Conservation (phyloP, 2,797 vertebrate species). For the Mallotus villosus region DNA sequence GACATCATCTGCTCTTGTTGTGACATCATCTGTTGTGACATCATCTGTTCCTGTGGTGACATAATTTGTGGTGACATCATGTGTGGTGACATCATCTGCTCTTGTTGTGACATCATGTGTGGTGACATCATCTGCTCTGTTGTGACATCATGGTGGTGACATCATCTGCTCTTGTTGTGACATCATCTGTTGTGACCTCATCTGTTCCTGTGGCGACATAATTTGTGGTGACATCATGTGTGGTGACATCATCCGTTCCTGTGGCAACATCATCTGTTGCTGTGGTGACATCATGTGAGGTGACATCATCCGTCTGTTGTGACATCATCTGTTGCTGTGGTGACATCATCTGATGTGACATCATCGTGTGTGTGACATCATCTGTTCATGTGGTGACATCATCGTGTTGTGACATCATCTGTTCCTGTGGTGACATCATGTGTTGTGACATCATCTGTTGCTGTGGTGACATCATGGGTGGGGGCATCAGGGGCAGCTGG, state of each 20-base stretch:
- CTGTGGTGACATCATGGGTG: slow-evolving; percentile 50
- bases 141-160: slow-evolving; percentile 32
- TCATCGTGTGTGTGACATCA: slow-evolving; percentile 9
- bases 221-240: slow-evolving; percentile 35
- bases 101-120: neutral
- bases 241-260: slow-evolving; percentile 29
- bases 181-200: slow-evolving; percentile 30
- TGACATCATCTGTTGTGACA: slow-evolving; percentile 60
- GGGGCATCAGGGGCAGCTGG: slow-evolving; percentile 42
- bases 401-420: slow-evolving; percentile 28
- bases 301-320: slow-evolving; percentile 9
- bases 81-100: slow-evolving; percentile 30
- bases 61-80: slow-evolving; percentile 16
- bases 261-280: slow-evolving; percentile 18
- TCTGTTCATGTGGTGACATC: slow-evolving; percentile 3
- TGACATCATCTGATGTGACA: slow-evolving; percentile 31
- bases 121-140: too few species aligned
- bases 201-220: slow-evolving; percentile 34
- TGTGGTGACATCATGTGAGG: slow-evolving; percentile 13
- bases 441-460: slow-evolving; percentile 49
- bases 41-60: slow-evolving; percentile 47
- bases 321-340: slow-evolving; percentile 28
- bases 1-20: slow-evolving; percentile 35
- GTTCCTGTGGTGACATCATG: slow-evolving; percentile 48
- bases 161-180: slow-evolving; percentile 16